Evolutionary conservation across 2,888 invertebrate genomes (phyloP), one percentile per base, ranked within the genome.

Genomic region (Iphiclides podalirius): DNA sequence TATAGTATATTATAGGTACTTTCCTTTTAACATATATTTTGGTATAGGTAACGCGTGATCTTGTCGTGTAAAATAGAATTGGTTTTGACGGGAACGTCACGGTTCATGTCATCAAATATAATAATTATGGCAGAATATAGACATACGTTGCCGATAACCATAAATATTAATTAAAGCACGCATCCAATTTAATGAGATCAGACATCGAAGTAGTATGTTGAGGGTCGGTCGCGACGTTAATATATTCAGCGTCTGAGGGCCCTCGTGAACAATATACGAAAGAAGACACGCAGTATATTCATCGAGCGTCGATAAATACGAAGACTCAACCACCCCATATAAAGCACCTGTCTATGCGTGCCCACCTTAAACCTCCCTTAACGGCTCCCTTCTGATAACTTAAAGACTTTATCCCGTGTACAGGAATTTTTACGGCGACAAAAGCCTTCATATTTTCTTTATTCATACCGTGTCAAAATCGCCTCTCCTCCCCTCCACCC

Each of bases 371-470:
- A 58, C 67, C 70, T 61, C 72, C 78, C 73, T 69, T 64, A 59
- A 67, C 67, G 67, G 64, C 67, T 69, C 74, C 81, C 82, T 6
- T 68, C 75, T 78, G 86, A 85, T 87, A 86, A 85, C 83, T 86
- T 87, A 85, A 88, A 86, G 83, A 87, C 86, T 86, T 87, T 83
- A 87, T 86, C 84, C 84, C 80, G 72, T 76, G 79, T 83, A 78
- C 78, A 79, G 85, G 86, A 88, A 86, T 88, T 87, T 87, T 87
- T 88, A 87, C 85, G 81, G 82, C 72, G 83, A 84, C 83, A 83
- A 84, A 84, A 84, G 82, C 86, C 75, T 79, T 86, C 84, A 87
- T 88, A 88, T 88, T 87, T 88, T 87, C 86, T 87, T 87, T 86
- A 85, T 85, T 85, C 84, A 79, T 79, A 67, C 79, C 84, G 83